A percentile compares a stretch with the other conserved stretches of the same genome.
These are phyloP conservation scores for Pandemis heparana DNA, from an alignment of 2,888 invertebrate species.

Conservation along the genomic window DNA sequence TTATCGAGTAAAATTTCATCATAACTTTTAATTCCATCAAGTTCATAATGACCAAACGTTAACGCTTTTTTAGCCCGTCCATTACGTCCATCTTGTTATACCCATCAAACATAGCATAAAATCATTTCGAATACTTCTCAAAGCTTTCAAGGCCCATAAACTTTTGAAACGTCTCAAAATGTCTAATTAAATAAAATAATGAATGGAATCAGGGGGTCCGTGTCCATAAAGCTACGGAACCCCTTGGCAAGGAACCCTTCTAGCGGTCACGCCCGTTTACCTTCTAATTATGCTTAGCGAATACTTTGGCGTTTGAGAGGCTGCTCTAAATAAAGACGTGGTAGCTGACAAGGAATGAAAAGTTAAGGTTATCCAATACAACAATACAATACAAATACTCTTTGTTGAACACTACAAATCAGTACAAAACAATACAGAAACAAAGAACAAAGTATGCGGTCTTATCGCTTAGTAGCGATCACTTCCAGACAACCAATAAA, in stretches of 20 bases:
- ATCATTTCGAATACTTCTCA: conserved; percentile 36
- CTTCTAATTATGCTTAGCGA: conserved; percentile 71
- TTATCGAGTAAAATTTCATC: neutral
- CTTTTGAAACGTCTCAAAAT: conserved; percentile 37
- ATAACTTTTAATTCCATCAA: neutral
- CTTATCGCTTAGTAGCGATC: no score
- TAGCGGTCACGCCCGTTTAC: conserved; percentile 75
- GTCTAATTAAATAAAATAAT: conserved; percentile 58
- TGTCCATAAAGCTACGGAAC: conserved; percentile 52
- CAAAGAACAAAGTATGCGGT: no score
- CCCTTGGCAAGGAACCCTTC: conserved; percentile 58
- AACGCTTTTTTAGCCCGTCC: conserved; percentile 7
- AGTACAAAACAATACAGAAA: no score
- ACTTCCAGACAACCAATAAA: no score
- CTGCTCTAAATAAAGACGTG: conserved; percentile 40
- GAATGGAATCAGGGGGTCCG: conserved; percentile 51
- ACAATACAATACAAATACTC: no score
- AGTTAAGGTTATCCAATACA: no score
- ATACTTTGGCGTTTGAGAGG: conserved; percentile 53
- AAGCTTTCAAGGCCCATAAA: conserved; percentile 39
- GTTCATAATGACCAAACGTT: neutral
- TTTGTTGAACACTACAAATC: no score
- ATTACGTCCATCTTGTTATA: conserved; percentile 29
- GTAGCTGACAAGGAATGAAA: conserved; percentile 46
- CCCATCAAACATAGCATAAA: conserved; percentile 39